Evolutionary conservation across 2,888 invertebrate species (phyloP).

Genomic region (Limnephilus rhombicus): DNA sequence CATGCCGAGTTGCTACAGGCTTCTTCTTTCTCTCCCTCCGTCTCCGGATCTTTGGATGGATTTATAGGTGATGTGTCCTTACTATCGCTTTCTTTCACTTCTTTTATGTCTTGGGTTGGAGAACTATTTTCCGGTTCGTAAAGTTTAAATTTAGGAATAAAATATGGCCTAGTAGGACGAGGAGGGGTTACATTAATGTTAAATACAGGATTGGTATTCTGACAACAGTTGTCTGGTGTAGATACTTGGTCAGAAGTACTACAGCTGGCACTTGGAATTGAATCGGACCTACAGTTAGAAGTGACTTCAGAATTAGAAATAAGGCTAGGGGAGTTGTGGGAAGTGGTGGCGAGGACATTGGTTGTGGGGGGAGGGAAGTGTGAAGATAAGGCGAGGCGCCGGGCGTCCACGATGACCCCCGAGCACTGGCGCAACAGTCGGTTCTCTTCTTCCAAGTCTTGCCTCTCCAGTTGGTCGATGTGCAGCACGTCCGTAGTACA

Average conservation of each 20-base stretch:
- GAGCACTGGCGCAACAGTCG: constrained; percentile 74
- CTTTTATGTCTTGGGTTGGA: neutral
- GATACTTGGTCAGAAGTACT: constrained; percentile 10
- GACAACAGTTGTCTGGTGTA: constrained; percentile 54
- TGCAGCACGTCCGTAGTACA: constrained; percentile 52
- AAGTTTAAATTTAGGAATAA: constrained; percentile 57
- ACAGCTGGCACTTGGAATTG: constrained; percentile 30
- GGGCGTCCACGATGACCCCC: constrained; percentile 73
- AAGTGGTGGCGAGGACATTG: constrained; percentile 71
- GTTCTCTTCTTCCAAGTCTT: constrained; percentile 76
- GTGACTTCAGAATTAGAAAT: constrained; percentile 65
- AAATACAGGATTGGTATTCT: constrained; percentile 37
- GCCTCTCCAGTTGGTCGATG: constrained; percentile 74
- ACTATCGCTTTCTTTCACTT: constrained; percentile 4
- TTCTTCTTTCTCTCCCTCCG: neutral
- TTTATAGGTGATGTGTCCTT: neutral
- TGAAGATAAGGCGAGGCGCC: constrained; percentile 69
- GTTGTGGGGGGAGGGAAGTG: constrained; percentile 73
- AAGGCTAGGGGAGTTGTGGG: constrained; percentile 73
- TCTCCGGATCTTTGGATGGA: constrained; percentile 10
- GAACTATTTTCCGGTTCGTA: constrained; percentile 36
- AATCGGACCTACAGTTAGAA: constrained; percentile 25
- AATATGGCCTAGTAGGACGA: constrained; percentile 42
- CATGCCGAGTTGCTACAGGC: neutral
- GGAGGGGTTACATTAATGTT: constrained; percentile 49